Conservation (phyloP, 2,113 vertebrate species). For the Sigmodon hispidus region DNA sequence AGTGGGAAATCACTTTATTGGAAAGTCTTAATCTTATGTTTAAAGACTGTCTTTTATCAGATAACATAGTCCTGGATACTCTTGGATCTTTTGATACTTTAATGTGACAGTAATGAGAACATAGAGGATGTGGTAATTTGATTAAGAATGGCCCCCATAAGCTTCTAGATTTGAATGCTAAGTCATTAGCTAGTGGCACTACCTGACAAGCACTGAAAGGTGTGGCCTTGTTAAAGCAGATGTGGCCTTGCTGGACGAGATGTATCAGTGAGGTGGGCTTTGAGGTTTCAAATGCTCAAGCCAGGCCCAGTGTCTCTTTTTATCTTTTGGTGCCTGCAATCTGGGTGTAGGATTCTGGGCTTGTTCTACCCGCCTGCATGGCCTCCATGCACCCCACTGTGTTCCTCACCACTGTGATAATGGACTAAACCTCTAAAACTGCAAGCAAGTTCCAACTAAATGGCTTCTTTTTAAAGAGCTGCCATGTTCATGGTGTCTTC, state of each 20-base stretch:
- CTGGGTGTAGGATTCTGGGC: background rate
- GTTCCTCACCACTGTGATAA: background rate
- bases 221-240: background rate
- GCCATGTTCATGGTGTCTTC: background rate
- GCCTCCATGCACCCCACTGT: accelerated
- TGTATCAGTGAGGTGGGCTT: background rate
- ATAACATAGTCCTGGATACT: background rate
- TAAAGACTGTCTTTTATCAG: background rate
- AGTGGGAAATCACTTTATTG: background rate
- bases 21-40: background rate
- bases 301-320: background rate
- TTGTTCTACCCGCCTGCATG: background rate
- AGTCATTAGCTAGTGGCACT: no score
- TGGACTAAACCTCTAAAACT: background rate
- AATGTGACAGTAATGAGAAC: background rate
- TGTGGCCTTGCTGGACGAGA: background rate
- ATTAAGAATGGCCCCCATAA: no score
- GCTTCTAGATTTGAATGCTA: background rate
- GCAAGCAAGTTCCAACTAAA: no score
- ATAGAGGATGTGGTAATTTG: accelerated
- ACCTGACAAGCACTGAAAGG: background rate
- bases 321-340: background rate
- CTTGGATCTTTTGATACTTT: background rate
- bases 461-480: background rate
- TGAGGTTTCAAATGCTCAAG: background rate